These are phyloP conservation scores for Petrocephalus sullivani DNA, from an alignment of 2,797 vertebrate species.

Conservation along the genomic window DNA sequence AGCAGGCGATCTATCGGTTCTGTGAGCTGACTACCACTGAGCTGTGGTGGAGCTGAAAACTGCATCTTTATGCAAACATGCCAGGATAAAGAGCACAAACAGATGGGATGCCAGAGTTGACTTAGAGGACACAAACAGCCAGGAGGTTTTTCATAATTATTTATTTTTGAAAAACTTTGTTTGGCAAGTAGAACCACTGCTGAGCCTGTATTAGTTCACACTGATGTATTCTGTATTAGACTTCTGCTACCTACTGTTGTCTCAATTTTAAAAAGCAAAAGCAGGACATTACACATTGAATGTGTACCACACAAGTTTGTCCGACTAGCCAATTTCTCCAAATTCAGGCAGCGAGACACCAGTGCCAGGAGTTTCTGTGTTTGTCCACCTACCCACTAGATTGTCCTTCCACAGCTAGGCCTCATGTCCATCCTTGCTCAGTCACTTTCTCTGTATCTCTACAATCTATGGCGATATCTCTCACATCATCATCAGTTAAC, in stretches of 20 bases:
- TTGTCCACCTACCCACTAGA: conserved; percentile 20
- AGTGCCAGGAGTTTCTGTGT: conserved; percentile 28
- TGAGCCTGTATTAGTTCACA: neutral
- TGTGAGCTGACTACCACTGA: neutral
- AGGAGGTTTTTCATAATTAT: conserved; percentile 13
- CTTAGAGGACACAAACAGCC: neutral
- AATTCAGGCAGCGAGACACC: conserved; percentile 29
- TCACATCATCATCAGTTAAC: neutral
- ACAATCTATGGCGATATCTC: conserved; percentile 23
- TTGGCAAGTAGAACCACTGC: conserved; percentile 43
- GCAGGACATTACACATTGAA: neutral
- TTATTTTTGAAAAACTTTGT: conserved; percentile 51
- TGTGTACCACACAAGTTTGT: neutral
- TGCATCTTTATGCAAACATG: neutral
- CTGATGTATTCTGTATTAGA: neutral
- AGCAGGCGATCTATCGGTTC: neutral
- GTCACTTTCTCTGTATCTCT: conserved; percentile 34
- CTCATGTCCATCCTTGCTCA: conserved; percentile 41
- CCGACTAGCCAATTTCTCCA: neutral
- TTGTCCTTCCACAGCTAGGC: conserved; percentile 26
- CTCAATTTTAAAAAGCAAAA: neutral
- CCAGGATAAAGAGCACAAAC: neutral
- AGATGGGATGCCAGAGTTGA: neutral
- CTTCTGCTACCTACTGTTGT: neutral
- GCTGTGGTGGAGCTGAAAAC: neutral